phyloP scores from a whole-genome alignment of 1,140 invertebrate genomes.

The Antheraea mylitta region DNA sequence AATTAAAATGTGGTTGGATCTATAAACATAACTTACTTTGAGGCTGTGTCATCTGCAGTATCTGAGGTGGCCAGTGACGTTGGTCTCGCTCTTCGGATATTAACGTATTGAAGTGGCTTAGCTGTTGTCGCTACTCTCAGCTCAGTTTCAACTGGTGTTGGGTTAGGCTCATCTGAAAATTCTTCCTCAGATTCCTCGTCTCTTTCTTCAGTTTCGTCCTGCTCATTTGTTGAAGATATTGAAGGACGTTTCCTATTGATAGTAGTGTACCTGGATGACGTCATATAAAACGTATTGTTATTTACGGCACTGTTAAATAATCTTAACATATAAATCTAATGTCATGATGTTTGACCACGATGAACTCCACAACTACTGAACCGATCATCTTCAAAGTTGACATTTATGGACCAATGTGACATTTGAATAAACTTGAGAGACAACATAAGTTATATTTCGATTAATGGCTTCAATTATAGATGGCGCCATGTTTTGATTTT shows the following conservation, averaged over 20 bases:
- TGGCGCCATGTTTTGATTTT: too few relatives aligned
- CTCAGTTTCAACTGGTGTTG: conserved; percentile 43
- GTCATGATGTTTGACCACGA: too few relatives aligned
- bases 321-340: too few relatives aligned
- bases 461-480: too few relatives aligned
- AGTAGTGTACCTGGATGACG: conserved; percentile 72
- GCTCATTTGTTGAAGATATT: conserved; percentile 41
- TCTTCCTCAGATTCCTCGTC: conserved; percentile 45
- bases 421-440: too few relatives aligned
- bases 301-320: too few relatives aligned
- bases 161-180: conserved; percentile 23
- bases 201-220: conserved; percentile 45
- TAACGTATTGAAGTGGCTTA: conserved; percentile 81
- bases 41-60: conserved; percentile 50
- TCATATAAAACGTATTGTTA: conserved; percentile 4
- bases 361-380: too few relatives aligned
- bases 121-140: conserved; percentile 48
- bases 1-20: not conserved
- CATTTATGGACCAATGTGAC: too few relatives aligned
- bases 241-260: conserved; percentile 74
- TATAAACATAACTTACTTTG: conserved; percentile 38
- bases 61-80: conserved; percentile 54
- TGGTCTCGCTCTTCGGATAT: conserved; percentile 81
- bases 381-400: too few relatives aligned
- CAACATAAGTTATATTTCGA: too few relatives aligned